Base-by-base conservation (phyloP, 2,888 invertebrate genomes). In the Himalopsyche tibetana region DNA sequence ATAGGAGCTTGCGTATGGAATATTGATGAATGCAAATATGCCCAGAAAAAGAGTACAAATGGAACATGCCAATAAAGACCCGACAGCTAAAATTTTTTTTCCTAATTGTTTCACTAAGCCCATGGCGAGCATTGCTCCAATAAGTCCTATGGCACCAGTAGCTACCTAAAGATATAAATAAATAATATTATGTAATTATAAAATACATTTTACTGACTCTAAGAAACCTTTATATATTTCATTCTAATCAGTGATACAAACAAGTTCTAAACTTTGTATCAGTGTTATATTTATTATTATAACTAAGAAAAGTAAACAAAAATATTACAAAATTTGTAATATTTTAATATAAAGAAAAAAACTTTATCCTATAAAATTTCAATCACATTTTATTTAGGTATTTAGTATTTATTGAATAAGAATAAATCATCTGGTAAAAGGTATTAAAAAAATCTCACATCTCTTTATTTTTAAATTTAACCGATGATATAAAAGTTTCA, bases 1-100 rank as follows among this genome's bases (percentile, higher is more conserved):
- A 84, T 93, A 94, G 0, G 94, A 93, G 89, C 92, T 93, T 4
- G 91, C 90, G 0, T 90, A 89, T 51, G 90, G 90, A 17, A 94
- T 89, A 63, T 91, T 88, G 0, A 86, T 89, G 86, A 90, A 91
- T 0, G 93, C 92, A 89, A 94, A 94, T 4, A 91, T 88, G 74
- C 93, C 93, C 40, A 94, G 90, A 0, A 91, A 90, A 15, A 92
- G 90, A 85, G 92, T 92, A 56, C 91, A 91, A 19, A 90, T 91
- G 86, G 92, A 92, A 81, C 92, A 92, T 1, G 91, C 91, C 0
- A 92, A 89, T 88, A 92, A 88, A 86, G 93, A 90, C 0, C 92
- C 87, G 0, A 94, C 90, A 0, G 93, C 93, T 17, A 93, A 85
- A 1, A 91, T 87, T 2, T 92, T 91, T 85, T 92, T 93, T n/a